Conservation (phyloP, 1,140 invertebrate genomes). For the Andrena cerasifolii region DNA sequence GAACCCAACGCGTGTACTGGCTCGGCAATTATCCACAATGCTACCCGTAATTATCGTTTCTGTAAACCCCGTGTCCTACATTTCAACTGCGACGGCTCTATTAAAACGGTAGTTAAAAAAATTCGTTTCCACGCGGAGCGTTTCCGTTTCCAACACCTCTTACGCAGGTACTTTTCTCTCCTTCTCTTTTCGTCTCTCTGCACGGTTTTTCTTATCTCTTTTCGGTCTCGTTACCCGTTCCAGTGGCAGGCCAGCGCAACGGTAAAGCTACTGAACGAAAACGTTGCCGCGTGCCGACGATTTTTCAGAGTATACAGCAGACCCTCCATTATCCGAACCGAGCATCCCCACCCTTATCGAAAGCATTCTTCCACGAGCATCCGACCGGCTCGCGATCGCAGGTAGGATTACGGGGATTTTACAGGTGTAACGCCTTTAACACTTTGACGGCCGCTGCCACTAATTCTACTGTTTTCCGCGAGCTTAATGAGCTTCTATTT, state of each 20-base stretch:
- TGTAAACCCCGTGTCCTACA: slow-evolving; percentile 25
- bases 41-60: slow-evolving; percentile 37
- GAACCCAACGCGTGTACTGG: slow-evolving; percentile 47
- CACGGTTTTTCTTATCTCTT: background rate
- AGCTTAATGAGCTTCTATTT: too few species aligned
- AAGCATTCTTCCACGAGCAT: too few species aligned
- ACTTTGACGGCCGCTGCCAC: too few species aligned
- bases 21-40: slow-evolving; percentile 37
- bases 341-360: too few species aligned
- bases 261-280: background rate
- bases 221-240: background rate
- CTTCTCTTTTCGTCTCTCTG: too few species aligned
- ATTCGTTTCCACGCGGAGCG: background rate
- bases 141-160: background rate
- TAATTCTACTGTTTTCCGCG: too few species aligned
- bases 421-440: too few species aligned
- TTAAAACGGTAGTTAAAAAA: slow-evolving; percentile 21
- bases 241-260: background rate
- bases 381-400: too few species aligned
- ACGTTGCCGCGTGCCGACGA: background rate
- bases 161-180: background rate
- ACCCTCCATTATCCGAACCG: background rate
- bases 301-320: background rate
- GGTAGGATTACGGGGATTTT: too few species aligned
- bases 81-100: slow-evolving; percentile 6